These are phyloP conservation scores for Anagyrus pseudococci DNA, from an alignment of 2,888 invertebrate species.

Conservation along the genomic window DNA sequence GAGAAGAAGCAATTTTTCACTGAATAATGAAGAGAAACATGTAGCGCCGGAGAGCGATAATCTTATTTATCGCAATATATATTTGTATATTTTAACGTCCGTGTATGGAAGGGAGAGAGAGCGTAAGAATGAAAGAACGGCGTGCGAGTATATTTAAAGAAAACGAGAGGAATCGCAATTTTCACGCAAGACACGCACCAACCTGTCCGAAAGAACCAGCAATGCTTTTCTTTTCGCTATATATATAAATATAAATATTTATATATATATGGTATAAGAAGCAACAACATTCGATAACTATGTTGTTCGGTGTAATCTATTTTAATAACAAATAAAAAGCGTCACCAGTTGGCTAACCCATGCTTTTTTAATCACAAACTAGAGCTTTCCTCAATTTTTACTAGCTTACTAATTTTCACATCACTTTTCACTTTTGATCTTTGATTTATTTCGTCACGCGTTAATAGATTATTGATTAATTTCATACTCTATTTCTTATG, in stretches of 20 bases:
- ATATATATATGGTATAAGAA: conserved; percentile 19
- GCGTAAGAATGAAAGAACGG: neutral
- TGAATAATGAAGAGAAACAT: neutral
- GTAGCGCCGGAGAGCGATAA: neutral
- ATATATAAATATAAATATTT: conserved; percentile 16
- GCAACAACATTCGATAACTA: conserved; percentile 32
- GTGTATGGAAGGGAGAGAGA: conserved; percentile 3
- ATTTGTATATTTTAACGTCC: conserved; percentile 29
- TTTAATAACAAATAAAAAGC: conserved; percentile 40
- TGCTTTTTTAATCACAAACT: neutral
- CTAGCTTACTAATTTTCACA: neutral
- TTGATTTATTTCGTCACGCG: no score
- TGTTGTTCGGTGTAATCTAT: conserved; percentile 40
- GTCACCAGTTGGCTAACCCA: conserved; percentile 29
- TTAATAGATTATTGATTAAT: no score
- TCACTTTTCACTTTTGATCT: no score
- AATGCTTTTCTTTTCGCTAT: conserved; percentile 30
- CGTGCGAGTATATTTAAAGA: conserved; percentile 1
- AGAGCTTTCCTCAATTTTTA: neutral
- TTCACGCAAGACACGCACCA: conserved; percentile 18
- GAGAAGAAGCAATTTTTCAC: neutral
- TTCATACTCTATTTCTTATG: neutral
- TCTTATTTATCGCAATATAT: conserved; percentile 1
- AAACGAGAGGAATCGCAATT: conserved; percentile 5
- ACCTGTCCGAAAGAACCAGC: conserved; percentile 28